Conservation (phyloP, 2,888 invertebrate genomes). For the Ormyrus thymus region DNA sequence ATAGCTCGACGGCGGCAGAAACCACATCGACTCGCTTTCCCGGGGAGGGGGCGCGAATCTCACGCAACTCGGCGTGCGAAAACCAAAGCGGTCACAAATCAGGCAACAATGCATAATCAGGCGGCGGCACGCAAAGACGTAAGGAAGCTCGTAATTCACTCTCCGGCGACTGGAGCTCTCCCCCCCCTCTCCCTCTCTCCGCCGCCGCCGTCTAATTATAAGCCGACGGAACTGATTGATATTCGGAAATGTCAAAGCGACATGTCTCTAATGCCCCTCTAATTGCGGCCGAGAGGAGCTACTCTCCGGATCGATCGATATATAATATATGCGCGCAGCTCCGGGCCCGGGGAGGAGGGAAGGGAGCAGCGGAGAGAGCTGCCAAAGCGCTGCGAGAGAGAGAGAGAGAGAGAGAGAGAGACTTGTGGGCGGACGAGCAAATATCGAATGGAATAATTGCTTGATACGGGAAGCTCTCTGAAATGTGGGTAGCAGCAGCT, state of each 20-base stretch:
- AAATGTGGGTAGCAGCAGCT: too few relatives aligned
- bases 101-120: conserved; percentile 31
- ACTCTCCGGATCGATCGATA: not conserved
- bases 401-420: not conserved
- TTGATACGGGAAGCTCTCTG: too few relatives aligned
- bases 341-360: not conserved
- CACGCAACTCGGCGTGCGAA: not conserved
- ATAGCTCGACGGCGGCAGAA: not conserved
- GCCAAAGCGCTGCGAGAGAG: not conserved
- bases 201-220: conserved; percentile 46
- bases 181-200: not conserved
- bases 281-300: conserved; percentile 38
- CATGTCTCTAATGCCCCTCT: conserved; percentile 38
- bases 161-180: not conserved
- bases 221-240: conserved; percentile 52
- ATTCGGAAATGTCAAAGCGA: conserved; percentile 54
- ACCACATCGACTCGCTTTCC: not conserved
- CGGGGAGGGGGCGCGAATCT: not conserved
- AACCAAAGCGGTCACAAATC: not conserved
- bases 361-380: conserved; percentile 18
- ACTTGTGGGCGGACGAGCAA: conserved; percentile 25
- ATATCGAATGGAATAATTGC: conserved; percentile 48
- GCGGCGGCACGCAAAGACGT: not conserved
- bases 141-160: conserved; percentile 37
- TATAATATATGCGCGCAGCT: too few relatives aligned